Evolutionary conservation across 2,113 vertebrate genomes (phyloP).

Genomic region (Cheirogaleus medius): DNA sequence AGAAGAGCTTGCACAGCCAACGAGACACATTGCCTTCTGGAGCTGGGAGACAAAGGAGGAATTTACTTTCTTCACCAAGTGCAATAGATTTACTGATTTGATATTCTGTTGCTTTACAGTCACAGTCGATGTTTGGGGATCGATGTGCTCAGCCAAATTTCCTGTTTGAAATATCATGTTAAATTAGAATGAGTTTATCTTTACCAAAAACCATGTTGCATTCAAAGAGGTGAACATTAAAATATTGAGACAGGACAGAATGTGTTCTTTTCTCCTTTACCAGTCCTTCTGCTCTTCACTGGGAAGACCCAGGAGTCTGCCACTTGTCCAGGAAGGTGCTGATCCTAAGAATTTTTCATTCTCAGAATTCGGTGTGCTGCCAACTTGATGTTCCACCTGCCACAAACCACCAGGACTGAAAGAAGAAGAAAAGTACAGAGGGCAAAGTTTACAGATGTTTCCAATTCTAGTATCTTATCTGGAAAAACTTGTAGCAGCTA

Average conservation of each 20-base stretch:
- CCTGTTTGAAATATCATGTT: constrained; percentile 82
- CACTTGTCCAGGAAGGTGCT: constrained; percentile 73
- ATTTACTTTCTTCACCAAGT: constrained; percentile 89
- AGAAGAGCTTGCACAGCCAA: constrained; percentile 81
- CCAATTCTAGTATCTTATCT: constrained; percentile 20
- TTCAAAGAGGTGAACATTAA: constrained; percentile 86
- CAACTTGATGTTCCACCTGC: constrained; percentile 57
- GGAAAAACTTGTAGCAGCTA: constrained; percentile 53
- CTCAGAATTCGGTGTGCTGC: constrained; percentile 69
- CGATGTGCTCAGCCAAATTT: constrained; percentile 84
- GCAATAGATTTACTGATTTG: constrained; percentile 91
- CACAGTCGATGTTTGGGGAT: constrained; percentile 84
- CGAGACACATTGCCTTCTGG: constrained; percentile 82
- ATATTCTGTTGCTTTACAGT: constrained; percentile 89
- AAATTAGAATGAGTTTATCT: constrained; percentile 86
- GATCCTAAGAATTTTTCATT: constrained; percentile 57
- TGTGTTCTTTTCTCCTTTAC: constrained; percentile 84
- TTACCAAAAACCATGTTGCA: constrained; percentile 87
- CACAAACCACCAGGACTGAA: constrained; percentile 52
- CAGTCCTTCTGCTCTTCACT: constrained; percentile 82
- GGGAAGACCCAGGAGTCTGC: constrained; percentile 69
- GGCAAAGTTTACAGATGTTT: constrained; percentile 69
- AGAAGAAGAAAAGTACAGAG: constrained; percentile 48
- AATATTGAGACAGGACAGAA: constrained; percentile 84
- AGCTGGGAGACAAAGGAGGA: constrained; percentile 84